Percentiles rank a stretch among this genome's conserved stretches.
These are phyloP conservation scores for Penaeus chinensis DNA, from an alignment of 1,140 invertebrate species.

Conservation along the genomic window DNA sequence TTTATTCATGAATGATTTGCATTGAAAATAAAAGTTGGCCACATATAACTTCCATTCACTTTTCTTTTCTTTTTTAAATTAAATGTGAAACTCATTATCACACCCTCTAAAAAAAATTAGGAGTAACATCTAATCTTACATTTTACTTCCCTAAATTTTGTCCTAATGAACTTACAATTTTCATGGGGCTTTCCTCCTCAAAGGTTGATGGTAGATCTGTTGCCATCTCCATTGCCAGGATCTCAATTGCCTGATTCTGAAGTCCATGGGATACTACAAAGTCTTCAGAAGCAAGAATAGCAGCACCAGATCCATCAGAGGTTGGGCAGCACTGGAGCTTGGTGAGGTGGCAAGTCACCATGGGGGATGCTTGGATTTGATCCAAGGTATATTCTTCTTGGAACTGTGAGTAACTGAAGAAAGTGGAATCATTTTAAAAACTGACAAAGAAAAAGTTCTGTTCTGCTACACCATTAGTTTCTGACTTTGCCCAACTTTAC, in stretches of 20 bases:
- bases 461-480: background rate
- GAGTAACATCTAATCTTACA: background rate
- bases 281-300: conserved; percentile 88
- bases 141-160: background rate
- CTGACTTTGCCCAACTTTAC: background rate
- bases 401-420: conserved; percentile 87
- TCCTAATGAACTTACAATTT: conserved; percentile 75
- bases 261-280: conserved; percentile 88
- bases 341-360: conserved; percentile 89
- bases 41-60: too few species aligned
- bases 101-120: background rate
- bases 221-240: conserved; percentile 95
- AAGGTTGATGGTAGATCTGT: conserved; percentile 92
- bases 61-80: background rate
- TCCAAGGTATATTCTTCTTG: conserved; percentile 89
- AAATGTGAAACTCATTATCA: background rate
- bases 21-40: background rate
- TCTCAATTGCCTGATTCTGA: conserved; percentile 89
- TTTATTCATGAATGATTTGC: background rate
- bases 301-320: conserved; percentile 94
- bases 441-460: background rate
- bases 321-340: conserved; percentile 98
- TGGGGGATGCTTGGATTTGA: conserved; percentile 86
- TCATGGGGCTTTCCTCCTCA: conserved; percentile 85
- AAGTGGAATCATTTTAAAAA: conserved; percentile 31